Conservation (phyloP, 2,888 invertebrate genomes). For the Tinea pellionella region DNA sequence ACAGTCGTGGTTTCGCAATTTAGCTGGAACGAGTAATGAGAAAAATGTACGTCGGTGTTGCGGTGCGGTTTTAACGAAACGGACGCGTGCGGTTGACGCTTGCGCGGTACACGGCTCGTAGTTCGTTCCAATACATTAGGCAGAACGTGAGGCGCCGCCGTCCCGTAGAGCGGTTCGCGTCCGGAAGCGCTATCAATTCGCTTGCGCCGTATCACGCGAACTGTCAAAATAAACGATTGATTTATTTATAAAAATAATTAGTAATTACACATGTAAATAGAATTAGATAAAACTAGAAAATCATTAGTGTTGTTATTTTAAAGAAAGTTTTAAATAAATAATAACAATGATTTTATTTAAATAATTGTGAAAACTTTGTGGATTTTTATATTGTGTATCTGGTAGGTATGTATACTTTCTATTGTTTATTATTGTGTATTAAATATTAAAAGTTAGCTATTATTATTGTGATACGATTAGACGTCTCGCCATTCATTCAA, state of each 20-base stretch:
- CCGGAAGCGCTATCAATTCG: neutral
- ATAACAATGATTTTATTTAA: neutral
- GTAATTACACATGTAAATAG: neutral
- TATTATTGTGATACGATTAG: neutral
- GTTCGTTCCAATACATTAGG: neutral
- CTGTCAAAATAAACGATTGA: slow-evolving; percentile 56
- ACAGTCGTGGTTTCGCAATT: slow-evolving; percentile 58
- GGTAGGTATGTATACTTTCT: neutral
- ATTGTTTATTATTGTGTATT: neutral
- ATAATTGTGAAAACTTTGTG: neutral
- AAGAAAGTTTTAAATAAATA: slow-evolving; percentile 4
- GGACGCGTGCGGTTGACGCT: slow-evolving; percentile 7
- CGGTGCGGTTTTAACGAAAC: slow-evolving; percentile 6
- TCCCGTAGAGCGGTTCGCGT: neutral
- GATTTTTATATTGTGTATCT: neutral
- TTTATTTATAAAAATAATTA: slow-evolving; percentile 28
- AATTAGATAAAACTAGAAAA: slow-evolving; percentile 17
- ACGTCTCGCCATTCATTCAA: neutral
- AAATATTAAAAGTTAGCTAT: neutral
- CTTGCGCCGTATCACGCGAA: slow-evolving; percentile 5
- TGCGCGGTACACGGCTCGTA: neutral
- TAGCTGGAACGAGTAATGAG: slow-evolving; percentile 49
- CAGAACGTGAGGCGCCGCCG: slow-evolving; percentile 4
- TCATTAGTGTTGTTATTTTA: slow-evolving; percentile 20
- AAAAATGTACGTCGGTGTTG: slow-evolving; percentile 41